Evolutionary conservation across 1,140 invertebrate genomes (phyloP).

Genomic region (Temnothorax longispinosus): DNA sequence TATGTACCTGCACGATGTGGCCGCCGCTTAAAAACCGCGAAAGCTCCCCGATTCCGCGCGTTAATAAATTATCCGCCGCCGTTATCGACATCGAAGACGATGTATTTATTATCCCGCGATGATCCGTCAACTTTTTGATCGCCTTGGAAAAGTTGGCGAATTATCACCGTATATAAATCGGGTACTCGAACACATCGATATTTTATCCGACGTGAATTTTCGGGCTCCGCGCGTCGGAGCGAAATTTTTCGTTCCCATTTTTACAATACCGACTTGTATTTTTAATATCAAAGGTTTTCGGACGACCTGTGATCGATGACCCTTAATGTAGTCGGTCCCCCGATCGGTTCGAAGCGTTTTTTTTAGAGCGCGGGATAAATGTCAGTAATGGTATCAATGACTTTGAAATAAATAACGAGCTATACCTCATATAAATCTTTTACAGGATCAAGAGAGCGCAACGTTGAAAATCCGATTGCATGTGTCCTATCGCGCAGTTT

Average conservation of each 20-base stretch:
- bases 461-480: slow-evolving; percentile 32
- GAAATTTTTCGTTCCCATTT: slow-evolving; percentile 18
- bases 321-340: slow-evolving; percentile 22
- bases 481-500: not conserved
- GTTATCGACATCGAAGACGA: slow-evolving; percentile 32
- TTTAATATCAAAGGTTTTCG: slow-evolving; percentile 54
- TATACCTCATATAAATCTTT: slow-evolving; percentile 37
- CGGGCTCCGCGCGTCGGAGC: not conserved
- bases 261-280: slow-evolving; percentile 44
- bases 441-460: slow-evolving; percentile 29
- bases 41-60: slow-evolving; percentile 33
- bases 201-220: slow-evolving; percentile 30
- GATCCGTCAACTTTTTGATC: slow-evolving; percentile 4
- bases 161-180: slow-evolving; percentile 37
- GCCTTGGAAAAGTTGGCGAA: slow-evolving; percentile 20
- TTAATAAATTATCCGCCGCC: slow-evolving; percentile 44
- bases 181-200: not conserved
- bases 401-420: slow-evolving; percentile 51
- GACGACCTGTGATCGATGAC: slow-evolving; percentile 32
- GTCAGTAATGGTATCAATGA: slow-evolving; percentile 37
- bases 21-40: slow-evolving; percentile 41
- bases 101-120: slow-evolving; percentile 32
- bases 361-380: slow-evolving; percentile 30
- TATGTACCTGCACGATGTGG: not conserved
- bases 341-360: slow-evolving; percentile 13